Base-by-base conservation (phyloP, 2,113 vertebrate genomes). In the Rhombomys opimus region DNA sequence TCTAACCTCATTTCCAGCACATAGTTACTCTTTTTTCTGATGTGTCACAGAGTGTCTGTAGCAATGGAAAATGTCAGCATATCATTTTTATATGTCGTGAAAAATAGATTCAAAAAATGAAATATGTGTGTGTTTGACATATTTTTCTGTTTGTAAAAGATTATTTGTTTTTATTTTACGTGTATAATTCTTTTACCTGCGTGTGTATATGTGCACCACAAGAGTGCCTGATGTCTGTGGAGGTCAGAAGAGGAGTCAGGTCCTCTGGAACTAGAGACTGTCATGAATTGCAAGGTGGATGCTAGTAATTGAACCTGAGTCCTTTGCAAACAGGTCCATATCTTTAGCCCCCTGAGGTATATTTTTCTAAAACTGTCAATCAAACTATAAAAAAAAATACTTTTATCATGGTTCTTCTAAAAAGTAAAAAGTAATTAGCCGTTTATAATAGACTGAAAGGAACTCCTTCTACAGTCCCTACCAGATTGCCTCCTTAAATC, bases 391-490 rank as follows among this genome's bases (percentile, higher is more conserved):
- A 32, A 73, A 27, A 82, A 14, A 30, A 67, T 77, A 94, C 8
- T 77, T 50, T 87, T 95, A 89, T 41, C 11, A 52, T 17, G 65
- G 14, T 89, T 59, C 52, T 59, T 89, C n/a, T 65, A 46, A 70
- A 93, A 82, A 41, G 35, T 65, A 65, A 95, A 93, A 90, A 59
- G 72, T 38, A 96, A 67, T 35, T n/a, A 90, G 5, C 85, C 81
- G 59, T 82, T 72, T 35, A 25, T 54, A 57, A 70, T 17, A 57
- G 50, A 76, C n/a, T 4, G 12, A 50, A 86, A 96, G 18, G 25
- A 94, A 54, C 27, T 25, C 2, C 13, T 78, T 70, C 1, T 68
- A 82, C n/a, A n/a, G 88, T 78, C 11, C 14, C 5, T 75, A 10
- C 14, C 52, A 68, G 5, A 52, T 46, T 59, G 1, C n/a, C 84